Base-by-base conservation (phyloP, 2,888 invertebrate species). In the Erebia palarica region DNA sequence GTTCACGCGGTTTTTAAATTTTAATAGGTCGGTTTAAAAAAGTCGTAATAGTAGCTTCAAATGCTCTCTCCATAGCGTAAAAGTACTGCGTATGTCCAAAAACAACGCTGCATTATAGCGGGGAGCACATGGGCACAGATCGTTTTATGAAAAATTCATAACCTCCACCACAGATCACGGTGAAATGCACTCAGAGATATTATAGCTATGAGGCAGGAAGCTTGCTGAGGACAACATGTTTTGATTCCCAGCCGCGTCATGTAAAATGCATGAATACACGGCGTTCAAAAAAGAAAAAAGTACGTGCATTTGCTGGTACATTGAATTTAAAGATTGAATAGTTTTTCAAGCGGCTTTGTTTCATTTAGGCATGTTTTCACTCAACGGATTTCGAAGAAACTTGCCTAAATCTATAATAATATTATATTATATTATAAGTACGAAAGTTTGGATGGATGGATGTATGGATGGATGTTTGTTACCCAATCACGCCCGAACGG, bases 61-160 rank as follows among this genome's bases (percentile, higher is more conserved):
- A 73, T 51, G 11, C 42, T 18, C 3, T 36, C 1, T 11, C 58
- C 27, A 36, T 51, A 72, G 60, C 49, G 18, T 60, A 65, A 74
- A 72, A 58, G 53, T 55, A 74, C 75, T 77, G 76, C 76, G 76
- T 78, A 75, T 78, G 82, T 80, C 85, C 86, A 83, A 87, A 86
- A 86, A 88, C 86, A 86, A 81, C 80, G 81, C 76, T 79, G 82
- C 84, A 87, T 88, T 86, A 87, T 83, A 80, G 79, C 79, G 77
- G 71, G 68, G 78, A 81, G 82, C 84, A 85, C 85, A 85, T 84
- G 87, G 82, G 81, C 69, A 67, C 80, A 79, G 72, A 65, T 71
- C 64, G 73, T 65, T 67, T 65, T 72, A 88, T 90, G 90, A 89
- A 90, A 90, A 87, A 90, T 90, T 90, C 89, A 90, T 90, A 88